These are phyloP conservation scores for Aspiorhynchus laticeps DNA, from an alignment of 2,113 vertebrate species.

Conservation along the genomic window DNA sequence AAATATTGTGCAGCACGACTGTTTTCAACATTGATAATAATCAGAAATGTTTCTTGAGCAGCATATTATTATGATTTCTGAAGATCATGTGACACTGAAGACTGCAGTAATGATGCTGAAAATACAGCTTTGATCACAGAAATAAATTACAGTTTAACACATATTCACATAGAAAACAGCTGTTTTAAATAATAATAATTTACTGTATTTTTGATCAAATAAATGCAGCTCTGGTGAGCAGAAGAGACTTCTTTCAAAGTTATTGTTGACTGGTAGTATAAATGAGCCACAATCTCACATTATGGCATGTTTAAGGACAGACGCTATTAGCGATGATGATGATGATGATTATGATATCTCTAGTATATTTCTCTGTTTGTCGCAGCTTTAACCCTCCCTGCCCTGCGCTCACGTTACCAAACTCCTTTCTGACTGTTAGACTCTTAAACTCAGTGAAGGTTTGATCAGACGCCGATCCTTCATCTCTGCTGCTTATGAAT, in stretches of 20 bases:
- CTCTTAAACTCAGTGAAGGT: slow-evolving; percentile 22
- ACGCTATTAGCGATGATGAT: not conserved
- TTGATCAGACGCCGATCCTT: slow-evolving; percentile 23
- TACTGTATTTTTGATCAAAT: not conserved
- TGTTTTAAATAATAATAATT: not conserved
- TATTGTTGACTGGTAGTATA: not conserved
- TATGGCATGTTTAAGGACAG: not conserved
- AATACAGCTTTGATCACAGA: not conserved
- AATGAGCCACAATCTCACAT: not conserved
- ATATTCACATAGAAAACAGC: not conserved
- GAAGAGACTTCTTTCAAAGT: not conserved
- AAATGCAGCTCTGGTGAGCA: not conserved
- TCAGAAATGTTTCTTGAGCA: too few species aligned
- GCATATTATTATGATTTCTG: too few species aligned
- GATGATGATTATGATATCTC: slow-evolving; percentile 1
- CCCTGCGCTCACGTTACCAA: slow-evolving; percentile 44
- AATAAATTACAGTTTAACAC: too few species aligned
- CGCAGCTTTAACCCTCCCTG: slow-evolving; percentile 34
- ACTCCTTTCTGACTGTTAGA: slow-evolving; percentile 52
- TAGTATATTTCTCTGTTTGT: slow-evolving; percentile 11
- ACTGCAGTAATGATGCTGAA: not conserved
- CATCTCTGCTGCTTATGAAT: slow-evolving; percentile 50
- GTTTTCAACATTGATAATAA: too few species aligned
- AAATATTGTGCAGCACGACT: too few species aligned
- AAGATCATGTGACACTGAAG: not conserved